Evolutionary conservation across 2,113 vertebrate genomes (phyloP), one percentile per base, ranked within the genome.

Genomic region (Gobio gobio): DNA sequence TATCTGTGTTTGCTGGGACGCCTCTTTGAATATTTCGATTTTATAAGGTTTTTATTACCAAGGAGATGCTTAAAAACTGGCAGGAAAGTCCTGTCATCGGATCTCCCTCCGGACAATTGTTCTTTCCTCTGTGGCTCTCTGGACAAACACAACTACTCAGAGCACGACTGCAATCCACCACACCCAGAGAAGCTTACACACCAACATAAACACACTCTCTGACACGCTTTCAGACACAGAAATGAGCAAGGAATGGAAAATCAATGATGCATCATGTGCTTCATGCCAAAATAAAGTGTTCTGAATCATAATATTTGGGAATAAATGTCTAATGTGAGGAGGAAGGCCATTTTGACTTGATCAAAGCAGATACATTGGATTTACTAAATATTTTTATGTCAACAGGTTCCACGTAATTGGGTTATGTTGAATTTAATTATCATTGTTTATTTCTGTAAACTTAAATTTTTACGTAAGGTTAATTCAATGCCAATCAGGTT

Each of bases 61-160:
- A 7, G 40, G 40, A 45, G 7, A 79, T 40, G 26, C 13, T 3
- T 3, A 26, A 24, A 47, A 24, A 45, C 5, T 16, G 56, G 12
- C 22, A 16, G 22, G 76, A 61, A 78, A 45, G 8, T 79, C 36
- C 40, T 43, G 20, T 56, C 18, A 58, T 13, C 0, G 1, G 22
- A 22, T 40, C 36, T 77, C 9, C 22, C 20, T n/a, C 10, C 3
- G 8, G 5, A 8, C n/a, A 18, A 58, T 26, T 79, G 58, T 79
- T 79, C 36, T 63, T n/a, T 43, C 12, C 33, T 14, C 56, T 63
- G 77, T 63, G n/a, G 40, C 40, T 12, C 29, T 40, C 12, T 40
- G 1, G 1, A 18, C 7, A 79, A 79, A 79, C n/a, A 45, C 56
- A 63, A 79, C 70, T 73, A 47, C 70, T 47, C 70, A 73, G 43